Evolutionary conservation across 2,888 invertebrate genomes (phyloP).

Genomic region (Palloptera scutellata): DNA sequence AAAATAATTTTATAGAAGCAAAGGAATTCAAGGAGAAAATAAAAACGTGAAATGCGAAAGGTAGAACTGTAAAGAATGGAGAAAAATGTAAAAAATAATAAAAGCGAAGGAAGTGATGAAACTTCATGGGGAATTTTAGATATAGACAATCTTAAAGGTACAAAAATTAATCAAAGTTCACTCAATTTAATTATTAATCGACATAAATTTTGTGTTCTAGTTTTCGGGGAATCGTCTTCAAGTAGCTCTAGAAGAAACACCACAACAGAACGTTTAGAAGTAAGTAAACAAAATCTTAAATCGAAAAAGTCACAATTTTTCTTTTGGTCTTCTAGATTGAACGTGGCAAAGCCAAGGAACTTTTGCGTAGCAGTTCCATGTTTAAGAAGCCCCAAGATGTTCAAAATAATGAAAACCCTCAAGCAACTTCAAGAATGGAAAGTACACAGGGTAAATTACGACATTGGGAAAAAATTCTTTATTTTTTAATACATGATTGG

Average conservation of each 20-base stretch:
- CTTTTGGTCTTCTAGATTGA: conserved; percentile 43
- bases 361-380: conserved; percentile 47
- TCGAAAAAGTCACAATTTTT: neutral
- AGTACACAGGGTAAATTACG: neutral
- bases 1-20: too few species aligned
- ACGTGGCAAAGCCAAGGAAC: conserved; percentile 52
- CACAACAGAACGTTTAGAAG: conserved; percentile 48
- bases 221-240: conserved; percentile 51
- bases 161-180: neutral
- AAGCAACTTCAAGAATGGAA: neutral
- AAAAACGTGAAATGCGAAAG: too few species aligned
- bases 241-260: conserved; percentile 31
- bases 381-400: conserved; percentile 29
- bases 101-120: conserved; percentile 1
- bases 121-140: conserved; percentile 50
- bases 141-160: conserved; percentile 54
- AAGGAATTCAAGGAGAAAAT: too few species aligned
- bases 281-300: conserved; percentile 32
- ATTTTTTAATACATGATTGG: neutral
- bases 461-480: neutral
- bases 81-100: conserved; percentile 3
- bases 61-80: neutral
- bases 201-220: conserved; percentile 39
- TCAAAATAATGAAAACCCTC: conserved; percentile 34
- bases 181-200: neutral